Conservation (phyloP, 1,140 invertebrate species). For the Luehdorfia chinensis region DNA sequence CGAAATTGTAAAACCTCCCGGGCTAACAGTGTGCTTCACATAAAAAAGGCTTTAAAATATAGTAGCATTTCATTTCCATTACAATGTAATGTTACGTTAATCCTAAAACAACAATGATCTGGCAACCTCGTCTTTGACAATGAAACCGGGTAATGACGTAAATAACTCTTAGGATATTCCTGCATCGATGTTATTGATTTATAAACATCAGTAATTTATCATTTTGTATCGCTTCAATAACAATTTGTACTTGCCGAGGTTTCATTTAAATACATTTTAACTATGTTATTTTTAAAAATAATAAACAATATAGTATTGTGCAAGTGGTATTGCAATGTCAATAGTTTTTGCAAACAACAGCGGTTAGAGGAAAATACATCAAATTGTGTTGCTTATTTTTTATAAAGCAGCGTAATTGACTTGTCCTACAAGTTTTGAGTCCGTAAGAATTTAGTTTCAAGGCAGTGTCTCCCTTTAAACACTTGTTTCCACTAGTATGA, state of each 20-base stretch:
- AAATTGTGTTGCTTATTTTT: background rate
- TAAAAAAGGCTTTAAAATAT: no score
- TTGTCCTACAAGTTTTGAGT: no score
- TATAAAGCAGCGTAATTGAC: no score
- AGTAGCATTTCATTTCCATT: no score
- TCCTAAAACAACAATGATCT: background rate
- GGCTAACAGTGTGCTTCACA: no score
- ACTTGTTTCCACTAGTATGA: no score
- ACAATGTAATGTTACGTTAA: no score
- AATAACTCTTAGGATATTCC: background rate
- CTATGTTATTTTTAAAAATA: background rate
- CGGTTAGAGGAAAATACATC: background rate
- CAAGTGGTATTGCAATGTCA: background rate
- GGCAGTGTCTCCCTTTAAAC: no score
- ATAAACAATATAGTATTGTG: background rate
- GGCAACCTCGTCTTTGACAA: background rate
- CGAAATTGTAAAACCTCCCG: no score
- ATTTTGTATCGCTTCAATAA: conserved; percentile 22
- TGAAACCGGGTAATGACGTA: background rate
- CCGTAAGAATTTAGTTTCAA: no score
- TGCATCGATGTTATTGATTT: conserved; percentile 10
- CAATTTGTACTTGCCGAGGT: conserved; percentile 7
- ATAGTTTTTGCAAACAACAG: background rate
- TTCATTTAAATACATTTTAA: conserved; percentile 1
- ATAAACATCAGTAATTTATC: conserved; percentile 21